Percentiles rank a stretch among this genome's conserved stretches.
Evolutionary conservation across 2,113 vertebrate genomes (phyloP).

Genomic region (Toxotes chatareus): DNA sequence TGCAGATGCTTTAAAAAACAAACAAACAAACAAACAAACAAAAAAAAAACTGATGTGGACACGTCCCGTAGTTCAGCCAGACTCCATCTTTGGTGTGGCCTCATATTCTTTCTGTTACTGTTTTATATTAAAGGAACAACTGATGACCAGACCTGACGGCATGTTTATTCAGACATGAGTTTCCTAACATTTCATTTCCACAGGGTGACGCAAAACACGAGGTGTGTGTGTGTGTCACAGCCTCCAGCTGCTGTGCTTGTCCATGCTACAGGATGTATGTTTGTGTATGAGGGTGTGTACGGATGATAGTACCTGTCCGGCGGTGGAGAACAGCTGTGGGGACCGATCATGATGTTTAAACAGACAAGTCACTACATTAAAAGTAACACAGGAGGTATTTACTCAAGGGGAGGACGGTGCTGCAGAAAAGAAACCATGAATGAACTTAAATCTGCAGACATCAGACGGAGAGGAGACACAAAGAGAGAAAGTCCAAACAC

Average conservation of each 20-base stretch:
- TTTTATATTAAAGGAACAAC: slow-evolving; percentile 84
- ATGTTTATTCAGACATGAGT: background rate
- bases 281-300: no score
- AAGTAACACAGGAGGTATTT: background rate
- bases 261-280: background rate
- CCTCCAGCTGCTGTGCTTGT: no score
- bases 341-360: background rate
- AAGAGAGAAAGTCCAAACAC: background rate
- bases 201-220: background rate
- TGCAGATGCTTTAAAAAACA: slow-evolving; percentile 32
- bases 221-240: background rate
- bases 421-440: background rate
- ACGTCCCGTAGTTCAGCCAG: slow-evolving; percentile 63
- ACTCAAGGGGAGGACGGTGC: background rate
- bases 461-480: background rate
- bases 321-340: no score
- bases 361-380: background rate
- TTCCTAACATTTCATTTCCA: background rate
- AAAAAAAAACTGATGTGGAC: background rate
- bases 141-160: slow-evolving; percentile 9
- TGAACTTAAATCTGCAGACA: background rate
- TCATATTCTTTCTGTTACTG: slow-evolving; percentile 76
- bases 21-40: background rate
- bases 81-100: slow-evolving; percentile 78
- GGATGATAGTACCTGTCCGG: no score